phyloP scores from a whole-genome alignment of 2,113 vertebrate species.

The Pantherophis guttatus region DNA sequence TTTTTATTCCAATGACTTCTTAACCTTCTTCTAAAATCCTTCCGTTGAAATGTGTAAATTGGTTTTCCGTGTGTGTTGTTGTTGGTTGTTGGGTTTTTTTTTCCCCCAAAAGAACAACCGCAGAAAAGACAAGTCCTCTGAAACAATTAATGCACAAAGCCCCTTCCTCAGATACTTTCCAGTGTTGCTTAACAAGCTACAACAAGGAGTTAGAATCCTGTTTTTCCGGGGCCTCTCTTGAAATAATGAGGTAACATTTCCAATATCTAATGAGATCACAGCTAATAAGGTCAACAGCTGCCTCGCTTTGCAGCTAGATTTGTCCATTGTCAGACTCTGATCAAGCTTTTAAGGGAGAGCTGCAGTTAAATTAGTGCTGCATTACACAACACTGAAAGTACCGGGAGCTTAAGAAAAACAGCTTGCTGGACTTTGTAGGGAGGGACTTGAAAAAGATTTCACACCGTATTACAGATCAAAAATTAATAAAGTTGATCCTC shows the following conservation, averaged over 20 bases:
- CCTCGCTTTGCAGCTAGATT: not conserved
- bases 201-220: constrained; percentile 7
- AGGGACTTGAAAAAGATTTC: not conserved
- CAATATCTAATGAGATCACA: constrained; percentile 26
- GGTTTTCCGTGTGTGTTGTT: not conserved
- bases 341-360: not conserved
- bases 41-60: not conserved
- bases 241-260: constrained; percentile 31
- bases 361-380: constrained; percentile 23
- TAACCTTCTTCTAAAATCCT: not conserved
- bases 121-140: not conserved
- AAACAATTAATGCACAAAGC: not conserved
- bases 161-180: not conserved
- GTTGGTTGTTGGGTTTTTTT: not conserved
- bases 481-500: not conserved
- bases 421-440: accelerated
- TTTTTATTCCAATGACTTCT: not conserved
- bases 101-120: not conserved
- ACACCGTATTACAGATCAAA: not conserved
- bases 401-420: not conserved
- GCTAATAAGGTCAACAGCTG: constrained; percentile 30
- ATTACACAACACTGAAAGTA: not conserved
- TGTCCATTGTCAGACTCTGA: not conserved
- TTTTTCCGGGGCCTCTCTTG: not conserved
- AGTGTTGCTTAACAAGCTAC: constrained; percentile 11